Evolutionary conservation across 2,113 vertebrate species (phyloP), one percentile per base, ranked within the genome.

Genomic region (Anarhynchus alexandrinus): DNA sequence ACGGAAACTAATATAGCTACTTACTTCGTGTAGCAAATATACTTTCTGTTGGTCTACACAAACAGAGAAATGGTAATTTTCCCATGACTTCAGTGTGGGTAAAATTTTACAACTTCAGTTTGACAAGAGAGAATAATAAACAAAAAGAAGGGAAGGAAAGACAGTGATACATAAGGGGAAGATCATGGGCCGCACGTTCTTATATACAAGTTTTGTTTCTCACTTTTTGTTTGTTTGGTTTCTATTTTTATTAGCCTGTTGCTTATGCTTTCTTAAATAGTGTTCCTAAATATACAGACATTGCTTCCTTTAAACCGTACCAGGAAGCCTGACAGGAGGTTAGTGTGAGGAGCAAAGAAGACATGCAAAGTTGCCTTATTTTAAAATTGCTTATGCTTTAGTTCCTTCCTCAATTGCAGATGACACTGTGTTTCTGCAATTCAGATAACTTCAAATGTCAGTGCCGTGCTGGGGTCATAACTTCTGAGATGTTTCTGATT

Each of bases 241-340:
- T 93, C 90, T 95, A 52, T 94, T 91, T 96, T 95, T 90, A 73
- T 45, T 76, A 85, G 12, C 14, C 8, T 66, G 25, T 81, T 90
- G 36, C n/a, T 92, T 87, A 89, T 52, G 11, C 21, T 91, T 91
- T 89, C 61, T 69, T 86, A 87, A 96, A 85, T 43, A 69, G 15
- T 27, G 2, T 69, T 94, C 43, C 55, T 93, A 70, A 72, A 79
- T 79, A 92, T 34, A 57, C 7, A 82, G 40, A 7, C 15, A 65
- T 22, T 61, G 6, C 6, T 90, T 96, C 40, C 45, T 81, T 93
- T 45, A 76, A 73, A 58, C 11, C 69, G 11, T 32, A 23, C 3
- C 0, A 2, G 66, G 85, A 94, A 92, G 40, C 1, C 15, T 77
- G 58, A 58, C 54, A 80, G 36, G n/a, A 88, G 10, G 34, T 51